Percentiles rank a stretch among this genome's conserved stretches.
These are phyloP conservation scores for Drosophila phalerata DNA, from an alignment of 2,888 invertebrate genomes.

Conservation along the genomic window DNA sequence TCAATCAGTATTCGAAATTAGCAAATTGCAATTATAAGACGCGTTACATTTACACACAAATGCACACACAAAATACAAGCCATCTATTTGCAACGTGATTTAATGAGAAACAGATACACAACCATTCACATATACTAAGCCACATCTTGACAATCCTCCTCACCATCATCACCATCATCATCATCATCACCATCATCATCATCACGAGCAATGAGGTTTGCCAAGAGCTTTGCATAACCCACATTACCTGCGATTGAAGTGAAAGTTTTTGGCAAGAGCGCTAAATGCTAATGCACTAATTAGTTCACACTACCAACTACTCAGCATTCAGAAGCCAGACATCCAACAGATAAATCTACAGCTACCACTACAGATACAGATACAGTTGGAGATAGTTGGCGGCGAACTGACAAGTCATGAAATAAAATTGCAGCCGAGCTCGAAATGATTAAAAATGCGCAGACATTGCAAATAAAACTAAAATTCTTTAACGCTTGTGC, in stretches of 20 bases:
- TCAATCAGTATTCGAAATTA: constrained; percentile 38
- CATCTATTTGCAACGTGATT: constrained; percentile 18
- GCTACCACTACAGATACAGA: constrained; percentile 1
- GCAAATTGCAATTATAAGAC: constrained; percentile 54
- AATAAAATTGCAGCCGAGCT: constrained; percentile 29
- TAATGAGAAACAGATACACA: constrained; percentile 58
- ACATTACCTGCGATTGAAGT: constrained; percentile 42
- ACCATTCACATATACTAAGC: constrained; percentile 12
- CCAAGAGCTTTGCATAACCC: constrained; percentile 52
- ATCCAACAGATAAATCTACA: constrained; percentile 15
- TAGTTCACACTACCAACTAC: constrained; percentile 60
- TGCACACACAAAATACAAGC: constrained; percentile 5
- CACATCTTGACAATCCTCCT: constrained; percentile 31
- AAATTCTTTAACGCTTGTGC: constrained; percentile 43
- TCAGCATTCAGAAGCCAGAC: constrained; percentile 39
- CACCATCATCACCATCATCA: constrained; percentile 20
- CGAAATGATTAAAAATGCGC: constrained; percentile 70
- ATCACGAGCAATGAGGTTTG: constrained; percentile 7
- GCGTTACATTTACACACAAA: constrained; percentile 36
- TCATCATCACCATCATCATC: constrained; percentile 9
- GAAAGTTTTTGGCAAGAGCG: constrained; percentile 54
- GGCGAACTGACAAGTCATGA: constrained; percentile 34
- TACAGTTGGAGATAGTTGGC: constrained; percentile 15
- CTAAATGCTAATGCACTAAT: constrained; percentile 70
- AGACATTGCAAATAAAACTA: constrained; percentile 58